phyloP scores from a whole-genome alignment of 2,888 invertebrate genomes.

The Lycaena phlaeas region DNA sequence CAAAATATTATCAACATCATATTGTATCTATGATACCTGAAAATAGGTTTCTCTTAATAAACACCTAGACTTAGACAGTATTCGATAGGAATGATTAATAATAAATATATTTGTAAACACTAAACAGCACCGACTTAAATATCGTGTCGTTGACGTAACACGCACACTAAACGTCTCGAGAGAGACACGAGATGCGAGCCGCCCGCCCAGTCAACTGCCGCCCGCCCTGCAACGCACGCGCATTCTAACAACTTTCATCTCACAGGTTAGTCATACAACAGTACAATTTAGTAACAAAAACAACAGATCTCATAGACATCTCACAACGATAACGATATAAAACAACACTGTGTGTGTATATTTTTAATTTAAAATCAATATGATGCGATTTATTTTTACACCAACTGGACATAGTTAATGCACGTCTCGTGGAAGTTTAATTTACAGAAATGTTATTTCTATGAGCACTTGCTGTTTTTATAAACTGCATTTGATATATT shows the following conservation, averaged over 20 bases:
- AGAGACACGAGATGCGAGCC: slow-evolving; percentile 31
- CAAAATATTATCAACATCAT: no score
- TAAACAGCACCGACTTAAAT: no score
- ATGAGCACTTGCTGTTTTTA: slow-evolving; percentile 41
- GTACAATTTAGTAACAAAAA: slow-evolving; percentile 1
- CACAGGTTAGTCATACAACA: slow-evolving; percentile 17
- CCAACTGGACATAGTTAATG: slow-evolving; percentile 25
- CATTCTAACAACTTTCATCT: slow-evolving; percentile 20
- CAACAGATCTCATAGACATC: neutral
- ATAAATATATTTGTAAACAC: no score
- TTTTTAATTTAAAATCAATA: no score
- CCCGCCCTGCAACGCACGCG: slow-evolving; percentile 58
- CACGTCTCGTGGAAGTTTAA: slow-evolving; percentile 36
- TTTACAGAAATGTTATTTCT: slow-evolving; percentile 35
- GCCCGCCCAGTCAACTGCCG: slow-evolving; percentile 66
- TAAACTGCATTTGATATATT: slow-evolving; percentile 18
- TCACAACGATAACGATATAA: neutral
- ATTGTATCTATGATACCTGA: no score
- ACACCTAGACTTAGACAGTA: no score
- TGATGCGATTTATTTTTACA: slow-evolving; percentile 31
- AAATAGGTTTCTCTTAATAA: no score
- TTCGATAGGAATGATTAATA: no score
- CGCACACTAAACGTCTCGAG: slow-evolving; percentile 17
- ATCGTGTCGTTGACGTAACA: slow-evolving; percentile 25
- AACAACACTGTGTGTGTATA: neutral